Percentiles rank a stretch among this genome's conserved stretches.
Conservation (phyloP, 2,888 invertebrate genomes). For the Macropis europaea region DNA sequence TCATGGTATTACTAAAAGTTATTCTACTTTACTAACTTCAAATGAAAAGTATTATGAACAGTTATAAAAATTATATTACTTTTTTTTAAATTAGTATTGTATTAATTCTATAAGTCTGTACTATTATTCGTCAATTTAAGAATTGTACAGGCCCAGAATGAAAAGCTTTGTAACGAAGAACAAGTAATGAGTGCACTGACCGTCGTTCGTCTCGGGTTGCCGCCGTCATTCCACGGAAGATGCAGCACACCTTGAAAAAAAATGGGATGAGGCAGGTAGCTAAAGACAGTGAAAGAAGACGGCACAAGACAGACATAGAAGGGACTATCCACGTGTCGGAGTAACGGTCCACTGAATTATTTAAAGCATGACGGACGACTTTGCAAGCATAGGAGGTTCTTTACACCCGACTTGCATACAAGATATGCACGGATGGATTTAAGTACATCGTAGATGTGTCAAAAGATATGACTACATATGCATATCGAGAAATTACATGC, state of each 20-base stretch:
- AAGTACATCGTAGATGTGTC: conserved; percentile 30
- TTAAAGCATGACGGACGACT: conserved; percentile 51
- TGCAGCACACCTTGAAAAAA: conserved; percentile 41
- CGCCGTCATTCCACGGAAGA: conserved; percentile 31
- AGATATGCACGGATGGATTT: conserved; percentile 32
- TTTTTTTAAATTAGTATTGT: too few relatives aligned
- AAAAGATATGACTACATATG: conserved; percentile 29
- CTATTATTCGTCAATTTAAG: not conserved
- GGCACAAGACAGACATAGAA: conserved; percentile 41
- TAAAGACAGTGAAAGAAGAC: conserved; percentile 40
- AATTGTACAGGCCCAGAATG: not conserved
- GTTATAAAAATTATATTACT: too few relatives aligned
- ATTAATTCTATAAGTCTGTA: too few relatives aligned
- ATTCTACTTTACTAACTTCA: too few relatives aligned
- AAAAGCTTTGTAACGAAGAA: conserved; percentile 18
- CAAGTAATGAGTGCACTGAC: conserved; percentile 41
- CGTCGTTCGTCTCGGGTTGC: conserved; percentile 24
- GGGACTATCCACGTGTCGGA: conserved; percentile 52
- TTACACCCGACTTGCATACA: conserved; percentile 44
- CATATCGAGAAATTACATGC: conserved; percentile 16
- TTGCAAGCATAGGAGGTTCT: conserved; percentile 43
- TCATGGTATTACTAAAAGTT: too few relatives aligned
- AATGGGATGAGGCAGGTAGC: conserved; percentile 35
- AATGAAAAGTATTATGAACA: too few relatives aligned
- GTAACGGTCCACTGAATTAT: conserved; percentile 63